A percentile compares a stretch with the other conserved stretches of the same genome.
phyloP scores from a whole-genome alignment of 2,888 invertebrate species.

The Oscheius onirici region DNA sequence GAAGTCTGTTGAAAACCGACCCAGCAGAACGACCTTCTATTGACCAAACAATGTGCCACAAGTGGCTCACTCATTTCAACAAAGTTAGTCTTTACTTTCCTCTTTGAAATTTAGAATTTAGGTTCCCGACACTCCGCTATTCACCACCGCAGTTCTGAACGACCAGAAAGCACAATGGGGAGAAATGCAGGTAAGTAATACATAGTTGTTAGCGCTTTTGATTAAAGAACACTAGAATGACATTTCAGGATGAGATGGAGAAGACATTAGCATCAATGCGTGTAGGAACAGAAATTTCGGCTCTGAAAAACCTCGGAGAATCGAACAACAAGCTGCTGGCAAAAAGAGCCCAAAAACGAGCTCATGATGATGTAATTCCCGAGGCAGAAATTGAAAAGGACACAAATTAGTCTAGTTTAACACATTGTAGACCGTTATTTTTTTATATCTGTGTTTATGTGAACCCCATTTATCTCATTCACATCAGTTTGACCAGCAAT shows the following conservation, averaged over 20 bases:
- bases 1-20: conserved; percentile 91
- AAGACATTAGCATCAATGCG: conserved; percentile 96
- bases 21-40: conserved; percentile 89
- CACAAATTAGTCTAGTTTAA: neutral
- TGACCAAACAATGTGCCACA: conserved; percentile 78
- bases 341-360: conserved; percentile 54
- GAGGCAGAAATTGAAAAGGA: conserved; percentile 29
- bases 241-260: conserved; percentile 90
- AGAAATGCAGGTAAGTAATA: conserved; percentile 83
- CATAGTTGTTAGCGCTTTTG: no score
- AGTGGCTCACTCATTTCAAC: conserved; percentile 80
- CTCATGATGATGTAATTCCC: conserved; percentile 24
- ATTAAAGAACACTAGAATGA: no score
- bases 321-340: conserved; percentile 88
- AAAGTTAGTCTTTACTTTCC: conserved; percentile 72
- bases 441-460: no score
- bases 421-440: neutral
- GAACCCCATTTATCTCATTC: no score
- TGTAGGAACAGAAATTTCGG: conserved; percentile 95
- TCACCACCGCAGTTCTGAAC: conserved; percentile 86
- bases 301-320: conserved; percentile 89
- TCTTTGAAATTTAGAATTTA: conserved; percentile 9
- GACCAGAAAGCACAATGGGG: conserved; percentile 94
- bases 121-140: conserved; percentile 90
- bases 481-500: neutral